Percentiles rank a stretch among this genome's conserved stretches.
These are phyloP conservation scores for Blera fallax DNA, from an alignment of 2,888 invertebrate genomes.

Conservation along the genomic window DNA sequence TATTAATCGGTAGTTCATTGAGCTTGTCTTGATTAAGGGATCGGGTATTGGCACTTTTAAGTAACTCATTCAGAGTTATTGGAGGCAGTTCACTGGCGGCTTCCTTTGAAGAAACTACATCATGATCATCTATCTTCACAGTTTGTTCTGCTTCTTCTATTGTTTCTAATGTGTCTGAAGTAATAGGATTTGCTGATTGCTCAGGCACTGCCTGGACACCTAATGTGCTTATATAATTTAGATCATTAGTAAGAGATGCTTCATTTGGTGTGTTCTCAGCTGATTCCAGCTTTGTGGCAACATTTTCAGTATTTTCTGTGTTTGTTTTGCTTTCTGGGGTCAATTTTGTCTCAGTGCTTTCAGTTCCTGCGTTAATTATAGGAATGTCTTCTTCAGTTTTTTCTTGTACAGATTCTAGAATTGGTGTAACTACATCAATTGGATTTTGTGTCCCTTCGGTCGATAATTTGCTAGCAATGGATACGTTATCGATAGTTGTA, in stretches of 20 bases:
- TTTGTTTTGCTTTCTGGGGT: neutral
- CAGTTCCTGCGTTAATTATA: constrained; percentile 70
- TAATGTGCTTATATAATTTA: neutral
- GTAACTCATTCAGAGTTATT: neutral
- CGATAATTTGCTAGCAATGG: neutral
- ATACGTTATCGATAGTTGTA: neutral
- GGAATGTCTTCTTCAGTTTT: neutral
- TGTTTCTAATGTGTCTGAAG: neutral
- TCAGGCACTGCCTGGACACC: neutral
- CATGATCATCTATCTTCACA: neutral
- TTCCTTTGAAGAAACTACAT: neutral
- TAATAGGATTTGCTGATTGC: neutral
- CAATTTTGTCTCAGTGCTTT: neutral
- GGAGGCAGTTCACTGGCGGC: constrained; percentile 1
- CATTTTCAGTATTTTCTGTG: too few species aligned
- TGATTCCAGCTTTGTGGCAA: neutral
- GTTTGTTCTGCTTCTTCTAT: neutral
- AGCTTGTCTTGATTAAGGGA: neutral
- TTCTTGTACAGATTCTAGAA: neutral
- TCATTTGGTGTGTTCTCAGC: neutral
- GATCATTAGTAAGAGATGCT: neutral
- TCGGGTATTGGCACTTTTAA: constrained; percentile 11
- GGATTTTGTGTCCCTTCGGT: too few species aligned
- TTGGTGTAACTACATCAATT: neutral
- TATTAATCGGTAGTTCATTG: neutral